Evolutionary conservation across 1,140 invertebrate genomes (phyloP).

Genomic region (Drosophila serrata): DNA sequence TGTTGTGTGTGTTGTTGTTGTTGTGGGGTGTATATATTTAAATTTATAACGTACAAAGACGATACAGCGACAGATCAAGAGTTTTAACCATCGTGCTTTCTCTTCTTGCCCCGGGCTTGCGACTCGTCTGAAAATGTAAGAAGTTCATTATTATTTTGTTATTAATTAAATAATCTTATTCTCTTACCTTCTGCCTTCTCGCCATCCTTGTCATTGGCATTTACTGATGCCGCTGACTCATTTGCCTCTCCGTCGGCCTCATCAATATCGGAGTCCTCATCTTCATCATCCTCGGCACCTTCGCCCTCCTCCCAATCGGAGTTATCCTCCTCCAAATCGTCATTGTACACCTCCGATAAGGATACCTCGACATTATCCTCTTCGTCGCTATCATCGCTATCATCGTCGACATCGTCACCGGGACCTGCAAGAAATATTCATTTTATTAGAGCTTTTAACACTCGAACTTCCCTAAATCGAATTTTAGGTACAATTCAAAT

Average conservation of each 20-base stretch:
- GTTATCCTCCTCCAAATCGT: constrained; percentile 84
- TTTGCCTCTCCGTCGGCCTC: constrained; percentile 85
- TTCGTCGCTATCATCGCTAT: constrained; percentile 87
- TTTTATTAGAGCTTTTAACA: background rate
- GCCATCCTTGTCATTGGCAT: constrained; percentile 56
- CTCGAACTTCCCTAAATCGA: constrained; percentile 44
- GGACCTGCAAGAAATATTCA: constrained; percentile 84
- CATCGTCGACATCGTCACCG: constrained; percentile 87
- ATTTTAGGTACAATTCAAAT: background rate
- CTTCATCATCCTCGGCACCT: constrained; percentile 81
- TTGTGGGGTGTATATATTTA: constrained; percentile 55
- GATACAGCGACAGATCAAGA: constrained; percentile 58
- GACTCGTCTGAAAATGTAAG: constrained; percentile 82
- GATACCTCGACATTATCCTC: constrained; percentile 86
- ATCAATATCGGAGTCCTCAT: constrained; percentile 85
- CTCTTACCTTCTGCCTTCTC: constrained; percentile 60
- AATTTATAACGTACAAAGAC: constrained; percentile 79
- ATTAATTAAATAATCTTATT: background rate
- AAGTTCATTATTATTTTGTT: background rate
- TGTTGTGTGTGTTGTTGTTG: constrained; percentile 51
- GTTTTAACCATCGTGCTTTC: constrained; percentile 88
- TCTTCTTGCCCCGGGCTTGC: constrained; percentile 89
- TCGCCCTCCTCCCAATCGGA: constrained; percentile 83
- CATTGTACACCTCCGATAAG: constrained; percentile 85
- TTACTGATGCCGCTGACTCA: constrained; percentile 61